A percentile compares a stretch with the other conserved stretches of the same genome.
Evolutionary conservation across 2,888 invertebrate species (phyloP).

Genomic region (Erebia epiphron): DNA sequence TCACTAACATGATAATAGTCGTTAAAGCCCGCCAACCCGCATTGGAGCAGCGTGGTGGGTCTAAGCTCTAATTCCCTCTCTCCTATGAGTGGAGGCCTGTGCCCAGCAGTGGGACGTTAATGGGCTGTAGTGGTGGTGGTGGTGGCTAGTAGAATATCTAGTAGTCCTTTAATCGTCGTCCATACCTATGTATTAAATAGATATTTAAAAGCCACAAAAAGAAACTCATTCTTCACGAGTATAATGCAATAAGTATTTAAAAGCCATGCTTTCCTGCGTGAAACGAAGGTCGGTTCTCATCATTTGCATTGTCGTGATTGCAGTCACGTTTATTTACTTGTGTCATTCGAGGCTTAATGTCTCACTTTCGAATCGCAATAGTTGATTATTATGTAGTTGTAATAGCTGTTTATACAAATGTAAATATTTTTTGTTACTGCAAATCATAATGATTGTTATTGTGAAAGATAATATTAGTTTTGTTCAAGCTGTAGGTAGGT

Average conservation of each 20-base stretch:
- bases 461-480: not conserved
- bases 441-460: not conserved
- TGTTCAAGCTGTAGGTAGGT: not conserved
- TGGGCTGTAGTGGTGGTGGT: too few relatives aligned
- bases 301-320: constrained; percentile 63
- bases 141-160: too few relatives aligned
- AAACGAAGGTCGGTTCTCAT: constrained; percentile 66
- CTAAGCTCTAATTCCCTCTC: too few relatives aligned
- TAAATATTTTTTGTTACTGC: constrained; percentile 16
- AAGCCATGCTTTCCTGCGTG: constrained; percentile 48
- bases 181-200: too few relatives aligned
- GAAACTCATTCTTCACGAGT: not conserved
- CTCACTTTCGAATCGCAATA: constrained; percentile 45
- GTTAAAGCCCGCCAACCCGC: too few relatives aligned
- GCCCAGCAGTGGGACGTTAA: too few relatives aligned
- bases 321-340: constrained; percentile 42
- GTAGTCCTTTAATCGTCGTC: too few relatives aligned
- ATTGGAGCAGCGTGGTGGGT: too few relatives aligned
- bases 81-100: too few relatives aligned
- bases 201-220: not conserved
- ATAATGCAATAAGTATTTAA: constrained; percentile 1
- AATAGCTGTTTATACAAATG: constrained; percentile 39
- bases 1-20: too few relatives aligned
- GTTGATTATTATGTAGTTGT: constrained; percentile 39
- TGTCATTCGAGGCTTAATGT: constrained; percentile 42